Percentiles rank a stretch among this genome's conserved stretches.
Conservation (phyloP, 2,113 vertebrate species). For the Trematomus loennbergii region DNA sequence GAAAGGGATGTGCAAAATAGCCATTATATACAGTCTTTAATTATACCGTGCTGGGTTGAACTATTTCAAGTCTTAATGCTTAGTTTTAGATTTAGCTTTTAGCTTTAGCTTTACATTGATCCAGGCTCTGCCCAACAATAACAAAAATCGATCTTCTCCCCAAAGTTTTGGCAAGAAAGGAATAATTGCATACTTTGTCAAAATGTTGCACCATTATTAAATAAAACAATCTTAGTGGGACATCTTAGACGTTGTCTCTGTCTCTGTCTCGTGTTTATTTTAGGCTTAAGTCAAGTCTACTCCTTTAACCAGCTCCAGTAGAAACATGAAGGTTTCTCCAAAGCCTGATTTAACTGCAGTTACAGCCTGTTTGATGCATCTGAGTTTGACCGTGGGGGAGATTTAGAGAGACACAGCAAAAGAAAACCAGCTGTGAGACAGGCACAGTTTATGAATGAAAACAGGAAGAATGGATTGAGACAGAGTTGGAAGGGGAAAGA, state of each 20-base stretch:
- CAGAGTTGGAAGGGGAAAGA: slow-evolving; percentile 48
- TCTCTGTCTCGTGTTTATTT: slow-evolving; percentile 22
- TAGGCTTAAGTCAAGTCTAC: background rate
- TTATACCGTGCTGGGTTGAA: too few relatives aligned
- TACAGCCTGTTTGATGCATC: slow-evolving; percentile 41
- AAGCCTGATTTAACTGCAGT: slow-evolving; percentile 4
- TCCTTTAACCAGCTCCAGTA: slow-evolving; percentile 1
- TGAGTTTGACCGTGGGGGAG: slow-evolving; percentile 16
- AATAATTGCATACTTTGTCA: background rate
- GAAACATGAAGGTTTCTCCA: background rate
- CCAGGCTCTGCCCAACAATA: too few relatives aligned
- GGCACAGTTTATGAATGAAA: slow-evolving; percentile 71
- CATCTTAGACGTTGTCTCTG: background rate
- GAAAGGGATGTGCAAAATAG: too few relatives aligned
- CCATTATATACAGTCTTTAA: too few relatives aligned
- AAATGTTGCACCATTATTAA: background rate
- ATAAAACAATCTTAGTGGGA: background rate
- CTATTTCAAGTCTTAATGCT: background rate
- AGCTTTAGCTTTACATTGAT: too few relatives aligned
- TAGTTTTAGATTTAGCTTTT: too few relatives aligned
- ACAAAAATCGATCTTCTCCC: background rate
- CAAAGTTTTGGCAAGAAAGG: background rate
- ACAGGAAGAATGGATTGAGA: slow-evolving; percentile 71
- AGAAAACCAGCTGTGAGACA: slow-evolving; percentile 69
- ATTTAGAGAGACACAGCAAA: slow-evolving; percentile 27